Conservation (phyloP, 1,140 invertebrate genomes). For the Nephotettix cincticeps region DNA sequence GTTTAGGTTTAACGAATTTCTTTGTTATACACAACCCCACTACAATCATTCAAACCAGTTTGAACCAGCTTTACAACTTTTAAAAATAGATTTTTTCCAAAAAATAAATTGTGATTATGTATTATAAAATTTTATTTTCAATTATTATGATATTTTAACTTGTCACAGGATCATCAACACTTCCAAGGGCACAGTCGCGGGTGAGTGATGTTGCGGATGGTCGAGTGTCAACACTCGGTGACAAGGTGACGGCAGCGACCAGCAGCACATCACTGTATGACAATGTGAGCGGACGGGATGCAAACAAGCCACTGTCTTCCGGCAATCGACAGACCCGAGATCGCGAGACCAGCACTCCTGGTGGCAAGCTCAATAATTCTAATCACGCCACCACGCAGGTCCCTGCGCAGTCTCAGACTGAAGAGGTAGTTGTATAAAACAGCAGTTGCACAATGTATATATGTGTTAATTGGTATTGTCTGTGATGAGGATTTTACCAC, state of each 20-base stretch:
- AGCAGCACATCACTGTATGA: slow-evolving; percentile 89
- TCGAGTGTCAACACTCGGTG: slow-evolving; percentile 49
- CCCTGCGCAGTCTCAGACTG: slow-evolving; percentile 41
- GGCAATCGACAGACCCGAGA: slow-evolving; percentile 47
- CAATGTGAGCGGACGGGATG: slow-evolving; percentile 63
- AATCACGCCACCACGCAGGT: slow-evolving; percentile 32
- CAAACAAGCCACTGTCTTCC: slow-evolving; percentile 45
- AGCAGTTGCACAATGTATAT: too few relatives aligned
- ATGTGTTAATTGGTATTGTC: too few relatives aligned
- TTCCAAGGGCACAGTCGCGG: slow-evolving; percentile 73
- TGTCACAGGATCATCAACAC: slow-evolving; percentile 73
- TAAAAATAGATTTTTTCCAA: too few relatives aligned
- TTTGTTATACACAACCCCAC: too few relatives aligned
- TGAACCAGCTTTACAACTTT: too few relatives aligned
- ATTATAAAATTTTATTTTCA: too few relatives aligned
- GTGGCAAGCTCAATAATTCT: slow-evolving; percentile 38
- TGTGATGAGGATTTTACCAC: too few relatives aligned
- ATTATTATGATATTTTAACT: too few relatives aligned
- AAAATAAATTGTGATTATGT: too few relatives aligned
- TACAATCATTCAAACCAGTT: too few relatives aligned
- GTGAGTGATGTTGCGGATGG: slow-evolving; percentile 65
- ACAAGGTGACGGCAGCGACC: slow-evolving; percentile 78
- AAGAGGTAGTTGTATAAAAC: too few relatives aligned
- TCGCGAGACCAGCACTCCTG: slow-evolving; percentile 47
- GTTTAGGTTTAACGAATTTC: too few relatives aligned